These are phyloP conservation scores for Cheilosia scutellata DNA, from an alignment of 2,888 invertebrate species.

Conservation along the genomic window DNA sequence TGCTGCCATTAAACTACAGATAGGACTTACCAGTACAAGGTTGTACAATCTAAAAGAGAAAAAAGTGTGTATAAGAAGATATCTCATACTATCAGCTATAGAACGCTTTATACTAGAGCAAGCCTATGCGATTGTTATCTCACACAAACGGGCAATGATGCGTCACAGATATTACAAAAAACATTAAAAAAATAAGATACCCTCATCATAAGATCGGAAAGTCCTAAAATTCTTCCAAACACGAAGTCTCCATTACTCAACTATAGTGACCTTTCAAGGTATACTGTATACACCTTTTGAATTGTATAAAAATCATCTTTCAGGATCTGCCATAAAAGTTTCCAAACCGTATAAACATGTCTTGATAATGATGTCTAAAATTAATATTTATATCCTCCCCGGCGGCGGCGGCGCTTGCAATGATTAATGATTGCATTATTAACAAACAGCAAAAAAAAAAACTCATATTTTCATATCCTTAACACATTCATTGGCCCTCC, in stretches of 20 bases:
- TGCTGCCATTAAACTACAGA: too few relatives aligned
- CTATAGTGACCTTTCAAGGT: constrained; percentile 4
- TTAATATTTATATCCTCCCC: constrained; percentile 44
- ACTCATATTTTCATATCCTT: constrained; percentile 59
- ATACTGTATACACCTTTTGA: constrained; percentile 6
- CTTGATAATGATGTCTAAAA: constrained; percentile 50
- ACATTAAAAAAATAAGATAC: too few relatives aligned
- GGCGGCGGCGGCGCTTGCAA: constrained; percentile 62
- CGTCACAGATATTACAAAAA: too few relatives aligned
- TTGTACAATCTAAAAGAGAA: too few relatives aligned
- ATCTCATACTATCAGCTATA: too few relatives aligned
- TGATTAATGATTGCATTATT: constrained; percentile 59
- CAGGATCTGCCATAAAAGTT: neutral
- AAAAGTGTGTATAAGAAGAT: too few relatives aligned
- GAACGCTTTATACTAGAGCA: too few relatives aligned
- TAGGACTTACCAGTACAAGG: too few relatives aligned
- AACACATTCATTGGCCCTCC: constrained; percentile 46
- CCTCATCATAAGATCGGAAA: too few relatives aligned
- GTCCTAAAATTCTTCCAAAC: too few relatives aligned
- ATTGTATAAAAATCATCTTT: neutral
- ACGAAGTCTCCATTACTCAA: constrained; percentile 20
- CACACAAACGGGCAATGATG: too few relatives aligned
- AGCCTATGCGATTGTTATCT: too few relatives aligned
- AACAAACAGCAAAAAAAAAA: constrained; percentile 36
- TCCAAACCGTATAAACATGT: constrained; percentile 25